Evolutionary conservation across 2,113 vertebrate species (phyloP).

Genomic region (Catharus fuscescens): DNA sequence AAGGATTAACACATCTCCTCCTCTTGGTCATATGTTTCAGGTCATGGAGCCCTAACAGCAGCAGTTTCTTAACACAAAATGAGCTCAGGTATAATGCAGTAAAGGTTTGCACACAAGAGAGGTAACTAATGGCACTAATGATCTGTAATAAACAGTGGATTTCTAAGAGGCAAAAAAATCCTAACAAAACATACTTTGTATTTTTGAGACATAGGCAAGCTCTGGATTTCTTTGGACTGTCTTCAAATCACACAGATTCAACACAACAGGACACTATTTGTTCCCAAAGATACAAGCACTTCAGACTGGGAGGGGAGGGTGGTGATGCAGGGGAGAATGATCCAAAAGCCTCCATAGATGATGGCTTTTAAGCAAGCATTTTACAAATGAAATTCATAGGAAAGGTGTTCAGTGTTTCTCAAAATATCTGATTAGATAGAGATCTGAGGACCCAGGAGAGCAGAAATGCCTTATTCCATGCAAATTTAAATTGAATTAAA

Average conservation of each 20-base stretch:
- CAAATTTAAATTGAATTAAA: background rate
- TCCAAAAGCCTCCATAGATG: background rate
- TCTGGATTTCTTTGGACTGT: background rate
- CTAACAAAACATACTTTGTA: background rate
- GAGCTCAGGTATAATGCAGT: background rate
- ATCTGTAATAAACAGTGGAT: background rate
- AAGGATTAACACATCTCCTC: background rate
- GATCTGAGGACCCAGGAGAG: background rate
- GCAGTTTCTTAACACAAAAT: background rate
- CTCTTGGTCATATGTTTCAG: background rate
- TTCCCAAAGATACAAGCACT: background rate
- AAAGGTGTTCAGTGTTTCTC: background rate
- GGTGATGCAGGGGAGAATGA: background rate
- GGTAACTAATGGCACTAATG: background rate
- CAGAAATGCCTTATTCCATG: background rate
- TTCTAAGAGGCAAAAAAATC: background rate
- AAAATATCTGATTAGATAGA: background rate
- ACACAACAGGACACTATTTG: background rate
- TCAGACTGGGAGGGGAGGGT: accelerated
- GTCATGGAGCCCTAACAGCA: background rate
- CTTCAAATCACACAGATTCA: background rate
- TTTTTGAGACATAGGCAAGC: background rate
- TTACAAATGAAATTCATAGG: background rate
- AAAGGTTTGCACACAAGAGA: background rate
- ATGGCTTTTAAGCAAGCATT: background rate